Percentiles rank a stretch among this genome's conserved stretches.
phyloP scores from a whole-genome alignment of 2,888 invertebrate genomes.

The Steinernema hermaphroditum region DNA sequence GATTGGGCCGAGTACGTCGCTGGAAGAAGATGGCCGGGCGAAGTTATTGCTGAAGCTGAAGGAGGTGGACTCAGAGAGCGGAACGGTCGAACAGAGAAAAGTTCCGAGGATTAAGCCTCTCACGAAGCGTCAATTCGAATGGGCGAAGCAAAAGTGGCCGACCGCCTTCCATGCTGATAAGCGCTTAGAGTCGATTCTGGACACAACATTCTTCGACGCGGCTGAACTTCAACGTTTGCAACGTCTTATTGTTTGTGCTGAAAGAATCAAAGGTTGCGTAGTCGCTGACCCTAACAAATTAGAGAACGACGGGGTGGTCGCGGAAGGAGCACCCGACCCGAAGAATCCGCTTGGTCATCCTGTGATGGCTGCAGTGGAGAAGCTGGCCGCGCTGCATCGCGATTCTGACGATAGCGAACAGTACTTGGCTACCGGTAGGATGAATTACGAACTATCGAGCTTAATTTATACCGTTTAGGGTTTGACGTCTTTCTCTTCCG shows the following conservation, averaged over 20 bases:
- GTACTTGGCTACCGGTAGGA: constrained; percentile 43
- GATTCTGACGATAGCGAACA: constrained; percentile 12
- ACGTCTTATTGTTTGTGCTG: constrained; percentile 32
- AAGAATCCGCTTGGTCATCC: constrained; percentile 35
- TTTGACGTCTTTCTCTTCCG: constrained; percentile 39
- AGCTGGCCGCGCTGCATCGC: constrained; percentile 34
- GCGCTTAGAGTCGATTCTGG: constrained; percentile 32
- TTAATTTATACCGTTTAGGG: constrained; percentile 29
- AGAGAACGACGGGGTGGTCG: constrained; percentile 14
- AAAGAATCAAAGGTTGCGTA: constrained; percentile 32
- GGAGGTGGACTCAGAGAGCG: neutral
- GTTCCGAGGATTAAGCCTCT: constrained; percentile 32
- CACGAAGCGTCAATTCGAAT: constrained; percentile 33
- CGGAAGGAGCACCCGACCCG: neutral
- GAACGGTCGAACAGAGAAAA: neutral
- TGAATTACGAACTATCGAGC: neutral
- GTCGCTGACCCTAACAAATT: neutral
- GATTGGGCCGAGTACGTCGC: neutral
- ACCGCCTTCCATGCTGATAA: constrained; percentile 38
- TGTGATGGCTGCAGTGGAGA: constrained; percentile 35
- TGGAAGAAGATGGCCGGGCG: neutral
- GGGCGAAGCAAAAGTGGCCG: constrained; percentile 35
- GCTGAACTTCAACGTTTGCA: constrained; percentile 11
- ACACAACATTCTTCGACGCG: constrained; percentile 12
- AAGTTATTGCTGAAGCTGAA: neutral